Evolutionary conservation across 2,113 vertebrate species (phyloP), one percentile per base, ranked within the genome.

Genomic region (Phalacrocorax aristotelis): DNA sequence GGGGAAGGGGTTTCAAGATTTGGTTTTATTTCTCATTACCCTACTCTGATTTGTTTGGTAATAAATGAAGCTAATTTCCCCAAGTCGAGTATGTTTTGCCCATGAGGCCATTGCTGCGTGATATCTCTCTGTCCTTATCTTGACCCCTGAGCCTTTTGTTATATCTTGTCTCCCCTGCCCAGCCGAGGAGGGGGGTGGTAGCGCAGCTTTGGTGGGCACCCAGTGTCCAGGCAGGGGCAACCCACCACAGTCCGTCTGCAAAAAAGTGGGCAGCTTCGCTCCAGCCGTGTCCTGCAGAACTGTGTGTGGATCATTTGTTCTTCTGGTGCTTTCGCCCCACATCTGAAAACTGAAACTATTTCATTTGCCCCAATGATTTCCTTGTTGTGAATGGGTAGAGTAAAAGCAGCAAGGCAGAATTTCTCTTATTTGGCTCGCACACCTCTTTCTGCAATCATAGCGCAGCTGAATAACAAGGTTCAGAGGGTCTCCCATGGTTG

Each of bases 261-360:
- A 42, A 54, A 52, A 72, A 38, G 30, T 4, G 11, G n/a, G 23
- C 46, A 66, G 21, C 54, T 74, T 55, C 23, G 18, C 11, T 52
- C 54, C 25, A 27, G 20, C 34, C 2, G 0, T 51, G 65, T 42
- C 58, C 52, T 25, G 32, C 16, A 38, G 58, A 61, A 51, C 7
- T 0, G 0, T 20, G 17, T 25, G 17, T 10, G 62, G n/a, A 27
- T 17, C 26, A 6, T 17, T 66, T 0, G 0, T 26, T 62, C 58
- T 61, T 4, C 34, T 26, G 8, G 26, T 46, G 64, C 64, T 80
- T 70, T 61, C 32, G 48, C 23, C 38, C 40, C 5, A 4, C 13
- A 42, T 52, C 25, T 89, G 64, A 76, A 78, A 91, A 72, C 22
- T 11, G 27, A 60, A 29, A 32, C 9, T 25, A 5, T n/a, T 91